Evolutionary conservation across 2,113 vertebrate species (phyloP).

Genomic region (Hystrix brachyura): DNA sequence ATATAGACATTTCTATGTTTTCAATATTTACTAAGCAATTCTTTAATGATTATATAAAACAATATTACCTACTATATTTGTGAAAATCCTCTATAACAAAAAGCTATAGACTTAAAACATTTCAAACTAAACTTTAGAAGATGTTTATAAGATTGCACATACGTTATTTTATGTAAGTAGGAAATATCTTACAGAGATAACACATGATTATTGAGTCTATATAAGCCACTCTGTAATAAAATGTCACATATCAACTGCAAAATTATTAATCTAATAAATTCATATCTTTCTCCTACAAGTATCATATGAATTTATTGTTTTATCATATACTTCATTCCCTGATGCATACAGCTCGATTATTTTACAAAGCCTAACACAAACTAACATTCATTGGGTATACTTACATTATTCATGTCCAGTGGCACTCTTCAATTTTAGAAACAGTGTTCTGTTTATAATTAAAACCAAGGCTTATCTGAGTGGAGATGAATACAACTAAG

Average conservation of each 20-base stretch:
- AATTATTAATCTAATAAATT: not conserved
- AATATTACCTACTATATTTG: not conserved
- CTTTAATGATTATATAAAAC: not conserved
- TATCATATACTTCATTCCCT: not conserved
- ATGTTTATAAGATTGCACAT: not conserved
- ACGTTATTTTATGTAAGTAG: not conserved
- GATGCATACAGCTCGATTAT: not conserved
- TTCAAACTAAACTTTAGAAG: not conserved
- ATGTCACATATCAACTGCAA: not conserved
- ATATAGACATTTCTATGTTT: not conserved
- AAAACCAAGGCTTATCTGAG: not conserved
- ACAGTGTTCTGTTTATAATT: not conserved
- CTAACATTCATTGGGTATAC: not conserved
- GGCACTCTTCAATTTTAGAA: not conserved
- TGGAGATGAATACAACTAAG: not conserved
- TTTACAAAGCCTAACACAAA: not conserved
- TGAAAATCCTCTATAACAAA: not conserved
- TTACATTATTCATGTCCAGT: not conserved
- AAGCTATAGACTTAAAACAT: not conserved
- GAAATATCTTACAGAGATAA: slow-evolving; percentile 23
- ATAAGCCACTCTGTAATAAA: not conserved
- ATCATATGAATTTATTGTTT: not conserved
- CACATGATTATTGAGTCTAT: not conserved
- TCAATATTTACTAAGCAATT: slow-evolving; percentile 20
- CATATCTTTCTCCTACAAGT: not conserved